Conservation (phyloP, 2,113 vertebrate species). For the Callospermophilus lateralis region DNA sequence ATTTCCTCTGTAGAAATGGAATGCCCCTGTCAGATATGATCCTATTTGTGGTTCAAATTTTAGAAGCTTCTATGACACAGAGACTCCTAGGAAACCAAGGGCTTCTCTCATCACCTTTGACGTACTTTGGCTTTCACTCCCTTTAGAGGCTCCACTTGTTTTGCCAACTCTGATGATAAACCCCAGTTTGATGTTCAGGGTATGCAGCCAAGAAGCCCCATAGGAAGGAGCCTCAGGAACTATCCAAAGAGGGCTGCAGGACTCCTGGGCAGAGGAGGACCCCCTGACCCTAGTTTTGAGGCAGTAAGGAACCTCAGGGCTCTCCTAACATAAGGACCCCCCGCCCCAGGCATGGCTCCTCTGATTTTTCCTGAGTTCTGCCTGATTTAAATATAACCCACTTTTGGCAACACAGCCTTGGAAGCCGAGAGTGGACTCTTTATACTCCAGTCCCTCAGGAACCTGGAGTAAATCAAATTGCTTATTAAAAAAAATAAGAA, state of each 20-base stretch:
- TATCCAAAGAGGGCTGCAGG: background rate
- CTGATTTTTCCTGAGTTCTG: background rate
- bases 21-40: background rate
- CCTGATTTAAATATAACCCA: background rate
- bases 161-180: background rate
- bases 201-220: background rate
- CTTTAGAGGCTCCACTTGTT: background rate
- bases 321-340: background rate
- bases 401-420: background rate
- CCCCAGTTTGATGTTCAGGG: background rate
- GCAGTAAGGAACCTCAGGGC: background rate
- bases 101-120: background rate
- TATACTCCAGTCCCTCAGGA: slow-evolving; percentile 64
- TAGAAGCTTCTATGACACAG: background rate
- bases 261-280: background rate
- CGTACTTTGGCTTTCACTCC: background rate
- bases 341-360: background rate
- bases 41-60: background rate
- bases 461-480: slow-evolving; percentile 65
- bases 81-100: background rate
- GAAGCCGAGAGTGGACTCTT: slow-evolving; percentile 7
- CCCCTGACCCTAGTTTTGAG: background rate
- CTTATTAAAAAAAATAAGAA: slow-evolving; percentile 58
- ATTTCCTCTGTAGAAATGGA: slow-evolving; percentile 30
- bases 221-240: background rate